Base-by-base conservation (phyloP, 2,888 invertebrate species). In the Drosophila aldrichi region DNA sequence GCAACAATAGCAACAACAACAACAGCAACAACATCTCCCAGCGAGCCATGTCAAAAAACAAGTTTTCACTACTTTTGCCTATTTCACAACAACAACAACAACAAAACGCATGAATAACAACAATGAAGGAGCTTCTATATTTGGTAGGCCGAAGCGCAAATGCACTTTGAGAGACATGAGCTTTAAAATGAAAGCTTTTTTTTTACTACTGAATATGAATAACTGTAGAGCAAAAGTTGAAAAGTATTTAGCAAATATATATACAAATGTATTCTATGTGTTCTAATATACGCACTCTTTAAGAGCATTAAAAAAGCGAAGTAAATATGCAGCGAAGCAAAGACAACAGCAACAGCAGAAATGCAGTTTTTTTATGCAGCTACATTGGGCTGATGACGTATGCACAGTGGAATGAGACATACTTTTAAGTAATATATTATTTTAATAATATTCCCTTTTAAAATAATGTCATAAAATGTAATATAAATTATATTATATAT, bases 21-120 rank as follows among this genome's bases (percentile, higher is more conserved):
- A 58, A 74, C 64, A 29, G 2, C 62, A 62, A n/a, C 52, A 66
- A 38, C 58, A 52, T 71, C 60, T 57, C 34, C 22, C 60, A 66
- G 44, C 46, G 55, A 54, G 60, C 66, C 63, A 73, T 64, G 63
- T 68, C 49, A 73, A 79, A 79, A 79, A 87, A 87, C 85, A 49
- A 85, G 85, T 85, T 85, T 87, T 85, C 85, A 85, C 85, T 87
- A 82, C 84, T 85, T 87, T 87, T 87, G 85, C 87, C 85, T 84
- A 85, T 82, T 85, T 77, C 61, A 78, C 82, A 78, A 67, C 85
- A 77, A 67, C 64, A 25, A 25, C 5, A 76, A 51, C 61, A 77
- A 14, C 44, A 44, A 44, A 78, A 76, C 66, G 52, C 67, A 73
- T 63, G 77, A 70, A 69, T 60, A 71, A 46, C 81, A 76, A 72